phyloP scores from a whole-genome alignment of 2,888 invertebrate species.

The Elaeidobius kamerunicus region DNA sequence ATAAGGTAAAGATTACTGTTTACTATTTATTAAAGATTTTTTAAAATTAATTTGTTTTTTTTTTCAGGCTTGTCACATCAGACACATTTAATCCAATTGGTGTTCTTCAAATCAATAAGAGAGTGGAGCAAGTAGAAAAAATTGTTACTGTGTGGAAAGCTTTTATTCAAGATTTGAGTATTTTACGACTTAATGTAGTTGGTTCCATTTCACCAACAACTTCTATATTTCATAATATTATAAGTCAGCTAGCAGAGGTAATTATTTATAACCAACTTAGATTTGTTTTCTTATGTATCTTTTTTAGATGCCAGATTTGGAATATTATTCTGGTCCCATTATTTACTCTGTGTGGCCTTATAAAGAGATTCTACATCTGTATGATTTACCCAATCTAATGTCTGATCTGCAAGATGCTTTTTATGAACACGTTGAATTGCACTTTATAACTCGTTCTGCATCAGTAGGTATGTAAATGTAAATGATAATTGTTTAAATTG shows the following conservation, averaged over 20 bases:
- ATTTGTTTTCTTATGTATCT: no score
- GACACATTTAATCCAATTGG: conserved; percentile 34
- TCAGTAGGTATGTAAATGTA: conserved; percentile 1
- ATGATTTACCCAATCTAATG: conserved; percentile 30
- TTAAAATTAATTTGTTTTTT: neutral
- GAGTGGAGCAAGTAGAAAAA: conserved; percentile 26
- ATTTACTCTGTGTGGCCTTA: conserved; percentile 30
- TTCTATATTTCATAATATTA: conserved; percentile 28
- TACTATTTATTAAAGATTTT: no score
- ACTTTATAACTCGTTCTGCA: neutral
- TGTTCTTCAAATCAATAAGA: conserved; percentile 27
- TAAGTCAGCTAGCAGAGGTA: conserved; percentile 30
- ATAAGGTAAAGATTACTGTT: neutral
- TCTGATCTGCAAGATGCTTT: conserved; percentile 27
- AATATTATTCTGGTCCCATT: conserved; percentile 23
- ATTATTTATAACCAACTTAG: conserved; percentile 14
- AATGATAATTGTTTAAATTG: no score
- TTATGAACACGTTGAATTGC: conserved; percentile 21
- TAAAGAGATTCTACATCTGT: conserved; percentile 32
- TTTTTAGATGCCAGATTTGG: conserved; percentile 26
- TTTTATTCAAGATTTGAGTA: conserved; percentile 32
- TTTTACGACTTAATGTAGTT: conserved; percentile 31
- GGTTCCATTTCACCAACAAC: conserved; percentile 33
- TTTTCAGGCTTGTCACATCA: conserved; percentile 21
- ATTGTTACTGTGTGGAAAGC: conserved; percentile 32